Conservation (phyloP, 1,140 invertebrate genomes). For the Drosophila watanabei region DNA sequence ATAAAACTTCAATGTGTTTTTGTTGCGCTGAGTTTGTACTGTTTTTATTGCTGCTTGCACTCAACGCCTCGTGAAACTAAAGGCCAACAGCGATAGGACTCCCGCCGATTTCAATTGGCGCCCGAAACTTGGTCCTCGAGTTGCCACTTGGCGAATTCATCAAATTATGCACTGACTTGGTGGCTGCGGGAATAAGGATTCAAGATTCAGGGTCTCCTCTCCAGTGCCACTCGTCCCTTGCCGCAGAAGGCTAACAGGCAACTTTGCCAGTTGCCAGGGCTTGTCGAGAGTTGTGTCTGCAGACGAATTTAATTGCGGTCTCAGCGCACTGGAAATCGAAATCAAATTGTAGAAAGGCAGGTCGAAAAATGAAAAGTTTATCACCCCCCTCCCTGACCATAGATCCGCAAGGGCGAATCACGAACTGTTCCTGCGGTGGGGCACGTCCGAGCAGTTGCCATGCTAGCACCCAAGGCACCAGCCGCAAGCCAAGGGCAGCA, state of each 20-base stretch:
- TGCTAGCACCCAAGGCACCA: constrained; percentile 5
- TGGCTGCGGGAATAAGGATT: constrained; percentile 9
- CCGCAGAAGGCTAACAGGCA: constrained; percentile 13
- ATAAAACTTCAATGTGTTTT: neutral
- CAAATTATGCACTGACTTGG: constrained; percentile 49
- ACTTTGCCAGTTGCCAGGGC: constrained; percentile 37
- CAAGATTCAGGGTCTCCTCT: neutral
- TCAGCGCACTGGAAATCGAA: constrained; percentile 29
- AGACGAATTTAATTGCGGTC: constrained; percentile 52
- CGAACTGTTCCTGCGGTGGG: constrained; percentile 9
- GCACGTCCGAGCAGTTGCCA: constrained; percentile 16
- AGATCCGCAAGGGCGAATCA: constrained; percentile 19
- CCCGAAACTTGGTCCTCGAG: constrained; percentile 43
- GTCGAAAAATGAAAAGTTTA: constrained; percentile 26
- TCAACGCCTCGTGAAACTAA: constrained; percentile 5
- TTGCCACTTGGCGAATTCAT: constrained; percentile 63
- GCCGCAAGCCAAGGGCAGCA: constrained; percentile 34
- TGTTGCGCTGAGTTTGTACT: neutral
- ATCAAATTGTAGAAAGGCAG: constrained; percentile 35
- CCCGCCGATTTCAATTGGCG: constrained; percentile 42
- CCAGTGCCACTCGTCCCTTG: constrained; percentile 18
- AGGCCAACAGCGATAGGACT: neutral
- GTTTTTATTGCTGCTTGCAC: neutral
- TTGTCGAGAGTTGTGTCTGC: constrained; percentile 31
- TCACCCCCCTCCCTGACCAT: neutral